Percentiles rank a stretch among this genome's conserved stretches.
phyloP scores from a whole-genome alignment of 2,888 invertebrate species.

The Liopterus haemorrhoidalis region DNA sequence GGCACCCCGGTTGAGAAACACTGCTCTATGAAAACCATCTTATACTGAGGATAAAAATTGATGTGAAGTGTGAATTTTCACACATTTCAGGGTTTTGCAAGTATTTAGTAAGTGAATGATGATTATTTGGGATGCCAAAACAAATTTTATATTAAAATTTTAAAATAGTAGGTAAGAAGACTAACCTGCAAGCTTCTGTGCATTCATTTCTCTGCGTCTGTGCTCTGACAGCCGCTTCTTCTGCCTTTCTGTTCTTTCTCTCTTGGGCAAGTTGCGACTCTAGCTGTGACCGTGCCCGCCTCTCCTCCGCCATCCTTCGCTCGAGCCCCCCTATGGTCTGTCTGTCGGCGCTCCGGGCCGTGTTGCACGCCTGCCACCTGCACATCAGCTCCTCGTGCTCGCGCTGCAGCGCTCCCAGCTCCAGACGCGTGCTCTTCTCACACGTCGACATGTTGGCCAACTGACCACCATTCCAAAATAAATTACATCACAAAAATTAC shows the following conservation, averaged over 20 bases:
- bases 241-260: conserved; percentile 61
- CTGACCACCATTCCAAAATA: conserved; percentile 41
- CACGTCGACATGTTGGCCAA: conserved; percentile 56
- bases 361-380: conserved; percentile 67
- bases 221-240: conserved; percentile 44
- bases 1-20: too few species aligned
- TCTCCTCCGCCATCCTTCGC: conserved; percentile 77
- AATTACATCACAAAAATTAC: neutral
- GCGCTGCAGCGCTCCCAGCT: conserved; percentile 72
- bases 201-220: conserved; percentile 42
- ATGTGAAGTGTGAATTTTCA: too few species aligned
- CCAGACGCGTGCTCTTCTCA: conserved; percentile 63
- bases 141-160: too few species aligned
- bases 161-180: too few species aligned
- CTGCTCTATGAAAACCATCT: too few species aligned
- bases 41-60: too few species aligned
- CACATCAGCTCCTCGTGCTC: conserved; percentile 84
- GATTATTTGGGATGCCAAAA: too few species aligned
- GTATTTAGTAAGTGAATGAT: too few species aligned
- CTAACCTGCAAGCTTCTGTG: conserved; percentile 44
- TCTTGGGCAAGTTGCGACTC: conserved; percentile 71
- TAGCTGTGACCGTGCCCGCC: conserved; percentile 65
- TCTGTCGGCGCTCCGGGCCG: conserved; percentile 70
- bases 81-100: too few species aligned
- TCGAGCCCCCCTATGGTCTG: conserved; percentile 70